Conservation (phyloP, 2,888 invertebrate genomes). For the Tipula unca region DNA sequence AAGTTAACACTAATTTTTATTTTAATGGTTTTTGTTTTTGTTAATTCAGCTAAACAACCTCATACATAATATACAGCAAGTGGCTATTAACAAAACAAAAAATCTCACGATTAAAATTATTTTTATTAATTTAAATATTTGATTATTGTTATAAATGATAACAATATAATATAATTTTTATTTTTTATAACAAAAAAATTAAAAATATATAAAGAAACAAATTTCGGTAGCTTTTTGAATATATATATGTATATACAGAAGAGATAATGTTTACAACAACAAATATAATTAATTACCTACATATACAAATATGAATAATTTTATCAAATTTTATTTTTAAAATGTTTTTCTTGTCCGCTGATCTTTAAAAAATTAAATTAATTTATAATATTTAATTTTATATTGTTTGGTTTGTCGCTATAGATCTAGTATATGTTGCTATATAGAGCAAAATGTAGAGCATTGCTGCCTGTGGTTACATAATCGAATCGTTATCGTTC, state of each 20-base stretch:
- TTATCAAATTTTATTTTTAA: neutral
- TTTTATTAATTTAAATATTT: neutral
- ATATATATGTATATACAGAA: neutral
- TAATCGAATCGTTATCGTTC: neutral
- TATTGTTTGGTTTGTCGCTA: neutral
- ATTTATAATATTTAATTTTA: neutral
- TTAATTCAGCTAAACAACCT: neutral
- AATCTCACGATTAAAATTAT: neutral
- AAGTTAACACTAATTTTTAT: neutral
- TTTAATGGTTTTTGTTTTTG: neutral
- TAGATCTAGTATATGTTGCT: neutral
- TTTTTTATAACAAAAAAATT: neutral
- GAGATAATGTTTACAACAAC: neutral
- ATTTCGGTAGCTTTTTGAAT: slow-evolving; percentile 8
- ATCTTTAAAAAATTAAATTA: neutral
- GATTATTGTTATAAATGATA: neutral
- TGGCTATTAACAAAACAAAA: neutral
- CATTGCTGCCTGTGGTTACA: neutral
- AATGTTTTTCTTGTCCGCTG: neutral
- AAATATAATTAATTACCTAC: neutral
- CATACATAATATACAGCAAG: no score
- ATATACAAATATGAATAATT: slow-evolving; percentile 9
- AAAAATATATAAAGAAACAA: neutral
- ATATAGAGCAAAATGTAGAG: neutral
- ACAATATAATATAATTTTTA: neutral